Base-by-base conservation (phyloP, 1,140 invertebrate species). In the Samia ricini region DNA sequence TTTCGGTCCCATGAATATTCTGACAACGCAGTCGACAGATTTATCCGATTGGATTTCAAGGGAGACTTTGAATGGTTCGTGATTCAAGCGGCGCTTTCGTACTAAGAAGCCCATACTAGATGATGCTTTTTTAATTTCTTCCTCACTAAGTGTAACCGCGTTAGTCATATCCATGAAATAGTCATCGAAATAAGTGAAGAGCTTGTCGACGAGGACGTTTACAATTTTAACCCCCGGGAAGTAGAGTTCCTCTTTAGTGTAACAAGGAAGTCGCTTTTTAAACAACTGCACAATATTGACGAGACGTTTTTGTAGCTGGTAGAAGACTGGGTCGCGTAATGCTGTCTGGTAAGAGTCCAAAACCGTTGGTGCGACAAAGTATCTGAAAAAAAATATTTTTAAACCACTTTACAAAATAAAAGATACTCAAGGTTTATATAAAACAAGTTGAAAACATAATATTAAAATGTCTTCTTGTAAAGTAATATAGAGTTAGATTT, bases 1-100 rank as follows among this genome's bases (percentile, higher is more conserved):
- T 75, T 94, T 95, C 0, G 94, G 95, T 66, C 94, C 95, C 33
- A 95, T 80, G 91, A 94, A 95, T 1, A 95, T 85, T 33, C 93
- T 92, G 1, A 95, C 90, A 20, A 91, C 83, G 21, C 87, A 92
- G 59, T 93, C 91, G 2, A 69, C 80, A 0, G 88, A 57, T 61
- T 92, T 92, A 6, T 94, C 91, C 29, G 92, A 92, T 56, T 89
- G 84, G 48, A 95, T 85, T 59, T 91, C 87, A 48, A 93, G 78
- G 59, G 91, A 93, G 63, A 93, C 92, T 72, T 90, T 93, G 91
- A 94, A 96, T 26, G 92, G 93, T 79, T 93, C 91, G 85, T 95
- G 92, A 77, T 92, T 86, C 4, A 95, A 85, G 60, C 94, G 92
- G 19, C 87, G 81, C 61, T 94, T 93, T 61, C 92, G 91, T 20